Base-by-base conservation (phyloP, 2,797 vertebrate genomes). In the Spondyliosoma cantharus region DNA sequence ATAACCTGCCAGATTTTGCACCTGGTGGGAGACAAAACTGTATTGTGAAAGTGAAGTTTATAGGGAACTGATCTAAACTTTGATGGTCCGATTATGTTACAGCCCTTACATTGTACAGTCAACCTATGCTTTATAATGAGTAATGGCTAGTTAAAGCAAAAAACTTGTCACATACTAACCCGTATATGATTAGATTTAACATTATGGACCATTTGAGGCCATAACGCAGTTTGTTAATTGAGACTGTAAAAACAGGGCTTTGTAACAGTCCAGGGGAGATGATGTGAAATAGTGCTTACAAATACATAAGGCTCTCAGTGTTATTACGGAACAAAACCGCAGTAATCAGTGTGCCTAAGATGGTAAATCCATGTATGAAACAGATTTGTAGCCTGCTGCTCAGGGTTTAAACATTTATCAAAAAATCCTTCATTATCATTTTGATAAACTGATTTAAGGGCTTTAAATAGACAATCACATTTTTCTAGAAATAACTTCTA, bases 231-330 rank as follows among this genome's bases (percentile, higher is more conserved):
- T 37, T 78, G 20, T 76, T 68, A 53, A 32, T 13, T 63, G 19
- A 61, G 29, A n/a, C 20, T 3, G 29, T 78, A 22, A 63, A 43
- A 78, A 56, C n/a, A 25, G 19, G 20, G 19, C 25, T 22, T 29
- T 64, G 32, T 61, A 42, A 67, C 49, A 74, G 29, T 48, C 22
- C 50, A 62, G 22, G 4, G 37, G n/a, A 76, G 4, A 68, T 70
- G n/a, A 71, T 74, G 57, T 49, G 53, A 82, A 80, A 71, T 32
- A 27, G 2, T 78, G 32, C 57, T 77, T 82, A 69, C 78, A 85
- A 76, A 82, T 52, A 71, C 46, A 78, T 20, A 52, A 66, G 32
- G 13, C 57, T 76, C 22, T 49, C 16, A 15, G 15, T 68, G 22
- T 65, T 78, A 75, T 72, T 75, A 61, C 60, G 74, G 52, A 32